Percentiles rank a stretch among this genome's conserved stretches.
Conservation (phyloP, 2,113 vertebrate species). For the Piliocolobus tephrosceles region DNA sequence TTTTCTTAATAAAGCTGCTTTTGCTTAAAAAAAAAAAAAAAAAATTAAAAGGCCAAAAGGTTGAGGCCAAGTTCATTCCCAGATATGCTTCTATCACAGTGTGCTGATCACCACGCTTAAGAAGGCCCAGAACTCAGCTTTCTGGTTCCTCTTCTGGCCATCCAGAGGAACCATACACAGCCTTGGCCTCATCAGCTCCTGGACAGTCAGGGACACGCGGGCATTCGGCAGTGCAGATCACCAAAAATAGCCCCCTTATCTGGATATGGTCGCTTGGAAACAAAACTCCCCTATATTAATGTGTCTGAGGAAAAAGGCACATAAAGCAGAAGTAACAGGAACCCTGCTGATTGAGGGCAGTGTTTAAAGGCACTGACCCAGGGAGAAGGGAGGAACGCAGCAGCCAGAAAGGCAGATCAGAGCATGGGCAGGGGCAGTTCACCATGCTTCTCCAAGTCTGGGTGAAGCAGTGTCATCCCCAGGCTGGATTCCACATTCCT, state of each 20-base stretch:
- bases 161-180: background rate
- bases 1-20: too few species aligned
- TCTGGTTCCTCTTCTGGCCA: background rate
- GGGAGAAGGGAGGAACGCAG: background rate
- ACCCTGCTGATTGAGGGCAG: background rate
- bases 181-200: background rate
- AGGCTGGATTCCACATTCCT: background rate
- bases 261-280: background rate
- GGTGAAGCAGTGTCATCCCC: too few species aligned
- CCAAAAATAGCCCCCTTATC: too few species aligned
- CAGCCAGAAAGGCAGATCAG: background rate
- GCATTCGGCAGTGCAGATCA: background rate
- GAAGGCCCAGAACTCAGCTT: background rate
- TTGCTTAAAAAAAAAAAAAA: too few species aligned
- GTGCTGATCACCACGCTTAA: background rate
- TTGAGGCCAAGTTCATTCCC: background rate
- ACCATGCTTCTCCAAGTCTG: background rate
- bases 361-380: background rate
- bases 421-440: rapidly evolving
- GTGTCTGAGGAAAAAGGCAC: background rate
- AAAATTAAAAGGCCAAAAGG: background rate
- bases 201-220: background rate
- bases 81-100: background rate
- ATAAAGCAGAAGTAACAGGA: background rate
- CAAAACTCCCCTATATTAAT: background rate